Percentiles rank a stretch among this genome's conserved stretches.
phyloP scores from a whole-genome alignment of 2,888 invertebrate genomes.

The Ichneumon xanthorius region DNA sequence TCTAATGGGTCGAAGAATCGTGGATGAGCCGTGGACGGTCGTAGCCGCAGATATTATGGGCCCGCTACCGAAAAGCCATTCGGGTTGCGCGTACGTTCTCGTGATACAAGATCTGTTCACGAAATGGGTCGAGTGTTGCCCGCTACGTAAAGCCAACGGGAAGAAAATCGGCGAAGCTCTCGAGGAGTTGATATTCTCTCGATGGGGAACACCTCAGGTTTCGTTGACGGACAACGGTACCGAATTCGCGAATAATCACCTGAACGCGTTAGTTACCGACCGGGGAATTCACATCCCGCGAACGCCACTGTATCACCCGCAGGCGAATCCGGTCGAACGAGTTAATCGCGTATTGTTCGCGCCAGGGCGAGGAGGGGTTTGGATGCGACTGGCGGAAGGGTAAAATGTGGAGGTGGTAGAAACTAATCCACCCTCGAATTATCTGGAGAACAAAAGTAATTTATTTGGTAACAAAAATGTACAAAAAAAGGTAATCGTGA shows the following conservation, averaged over 20 bases:
- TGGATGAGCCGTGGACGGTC: conserved; percentile 64
- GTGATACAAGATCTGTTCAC: too few relatives aligned
- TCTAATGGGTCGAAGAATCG: conserved; percentile 41
- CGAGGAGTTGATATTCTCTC: conserved; percentile 62
- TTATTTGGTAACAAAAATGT: too few relatives aligned
- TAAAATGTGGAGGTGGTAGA: too few relatives aligned
- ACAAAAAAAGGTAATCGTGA: too few relatives aligned
- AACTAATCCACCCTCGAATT: too few relatives aligned
- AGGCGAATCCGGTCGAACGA: conserved; percentile 69
- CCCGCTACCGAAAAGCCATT: too few relatives aligned
- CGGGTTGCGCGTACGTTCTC: too few relatives aligned
- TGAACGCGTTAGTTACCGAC: conserved; percentile 43
- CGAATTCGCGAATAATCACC: conserved; percentile 60
- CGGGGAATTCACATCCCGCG: conserved; percentile 55
- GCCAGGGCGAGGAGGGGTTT: too few relatives aligned
- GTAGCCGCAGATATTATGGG: too few relatives aligned
- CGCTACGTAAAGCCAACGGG: conserved; percentile 58
- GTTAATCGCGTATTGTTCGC: conserved; percentile 62
- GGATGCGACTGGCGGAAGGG: too few relatives aligned
- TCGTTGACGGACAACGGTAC: conserved; percentile 71
- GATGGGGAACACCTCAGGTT: conserved; percentile 66
- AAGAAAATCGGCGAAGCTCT: conserved; percentile 65
- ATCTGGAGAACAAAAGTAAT: too few relatives aligned
- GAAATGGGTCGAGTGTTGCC: too few relatives aligned
- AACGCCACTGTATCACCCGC: conserved; percentile 65